Base-by-base conservation (phyloP, 2,888 invertebrate species). In the Alloscopus bannaensis region DNA sequence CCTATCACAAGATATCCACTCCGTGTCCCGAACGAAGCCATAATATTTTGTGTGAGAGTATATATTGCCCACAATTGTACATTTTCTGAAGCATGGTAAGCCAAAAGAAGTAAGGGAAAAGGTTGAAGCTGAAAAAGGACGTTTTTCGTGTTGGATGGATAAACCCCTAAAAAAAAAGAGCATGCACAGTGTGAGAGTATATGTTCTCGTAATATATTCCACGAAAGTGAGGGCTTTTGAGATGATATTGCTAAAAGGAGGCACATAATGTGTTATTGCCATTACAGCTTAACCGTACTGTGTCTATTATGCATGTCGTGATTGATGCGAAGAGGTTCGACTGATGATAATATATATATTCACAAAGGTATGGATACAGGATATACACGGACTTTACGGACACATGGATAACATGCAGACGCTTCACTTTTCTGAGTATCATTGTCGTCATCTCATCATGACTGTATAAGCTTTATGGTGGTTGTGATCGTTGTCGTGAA, bases 71-170 rank as follows among this genome's bases (percentile, higher is more conserved):
- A n/a, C n/a, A n/a, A n/a, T n/a, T n/a, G n/a, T n/a, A n/a, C n/a
- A n/a, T n/a, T n/a, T n/a, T n/a, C n/a, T n/a, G n/a, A n/a, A n/a
- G n/a, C n/a, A n/a, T n/a, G n/a, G 29, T 13, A 57, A 31, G 20
- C 26, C 29, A 3, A 31, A 57, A 55, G 55, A 68, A 68, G 57
- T 8, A 68, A 68, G 24, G 57, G 68, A 69, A 55, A 57, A 69
- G 68, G 55, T n/a, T 62, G 64, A 64, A 42, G 64, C 64, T 64
- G 57, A 70, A 70, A 70, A 70, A 70, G 70, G 70, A 70, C 70
- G 70, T 57, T 69, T 69, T 57, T n/a, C n/a, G 26, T 55, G 65
- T 57, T n/a, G 55, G 68, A 69, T 69, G 45, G 64, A 45, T 66
- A 66, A 66, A 66, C 66, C 66, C 31, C 45, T 36, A n/a, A n/a